Evolutionary conservation across 2,113 vertebrate species (phyloP), one percentile per base, ranked within the genome.

Genomic region (Lampris megalopsis): DNA sequence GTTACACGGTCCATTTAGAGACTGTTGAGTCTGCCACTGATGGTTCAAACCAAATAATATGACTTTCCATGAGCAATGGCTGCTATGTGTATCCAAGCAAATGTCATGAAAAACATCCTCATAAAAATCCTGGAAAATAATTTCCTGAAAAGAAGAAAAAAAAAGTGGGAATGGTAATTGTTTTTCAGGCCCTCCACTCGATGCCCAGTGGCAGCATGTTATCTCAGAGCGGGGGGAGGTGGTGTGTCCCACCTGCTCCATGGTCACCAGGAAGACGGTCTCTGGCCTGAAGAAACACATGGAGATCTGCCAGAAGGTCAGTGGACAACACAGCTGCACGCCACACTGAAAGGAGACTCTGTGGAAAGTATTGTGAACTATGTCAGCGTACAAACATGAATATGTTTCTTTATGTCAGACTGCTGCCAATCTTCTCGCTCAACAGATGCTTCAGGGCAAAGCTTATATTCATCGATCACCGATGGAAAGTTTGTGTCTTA

Each of bases 241-340:
- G 0, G 82, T 96, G 61, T 99, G 97, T 81, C 97, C 98, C 60
- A 98, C 95, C 80, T 99, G 97, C 82, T 95, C 88, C 0, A 93
- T 96, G 40, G 95, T 98, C 86, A 96, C 96, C 73, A 94, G 97
- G 56, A 99, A 99, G 92, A 98, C 97, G 1, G 79, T 97, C 1
- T 93, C 95, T 3, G 97, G 97, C 53, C 95, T 99, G 64, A 97
- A 97, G 93, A 99, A 99, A 85, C 97, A 99, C 94, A 97, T 99
- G 96, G 97, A 99, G 54, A 97, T 98, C 87, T 99, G 97, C 89
- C 96, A 98, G 85, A 97, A 99, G 93, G 98, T 99, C 88, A 92
- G 94, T 76, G 50, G 24, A 11, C 0, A 1, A n/a, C 38, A 35
- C 9, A 50, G 6, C 53, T 56, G 62, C 68, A n/a, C 42, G 13